Evolutionary conservation across 2,797 vertebrate species (phyloP), one percentile per base, ranked within the genome.

Genomic region (Phylloscopus collybita): DNA sequence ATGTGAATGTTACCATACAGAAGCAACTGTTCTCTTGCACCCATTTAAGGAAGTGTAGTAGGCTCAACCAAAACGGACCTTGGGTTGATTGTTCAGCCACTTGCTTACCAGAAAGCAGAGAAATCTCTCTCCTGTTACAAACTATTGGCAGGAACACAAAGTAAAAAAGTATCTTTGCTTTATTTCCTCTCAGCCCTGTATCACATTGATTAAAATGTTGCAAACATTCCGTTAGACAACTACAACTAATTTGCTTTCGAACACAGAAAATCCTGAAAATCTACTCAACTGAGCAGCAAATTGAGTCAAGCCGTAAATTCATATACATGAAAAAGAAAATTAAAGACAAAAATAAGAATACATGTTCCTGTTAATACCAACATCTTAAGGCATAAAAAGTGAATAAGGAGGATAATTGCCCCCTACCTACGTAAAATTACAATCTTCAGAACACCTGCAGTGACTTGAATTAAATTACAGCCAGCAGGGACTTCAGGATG

Each of bases 381-480:
- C 0, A 0, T 81, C 59, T 34, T 92, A 85, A 89, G 34, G 57
- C 25, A 76, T 56, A 60, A 86, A 53, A 79, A 44, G 21, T 45
- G 29, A 71, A 62, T 25, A 36, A 81, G 22, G 18, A 78, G 13
- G 61, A 75, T 57, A 45, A 84, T 61, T 72, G 45, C 18, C 29
- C 45, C 19, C 27, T 21, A 20, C 9, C n/a, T 67, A 15, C n/a
- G 25, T 67, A 54, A 89, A 81, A 71, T 70, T 54, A 53, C 40
- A 70, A 32, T 66, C 47, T 62, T 66, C 44, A 86, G 42, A 93
- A 91, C 62, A 91, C 45, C 85, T 79, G 51, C 73, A 79, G 51
- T 70, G 44, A 71, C 56, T 44, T 79, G 45, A 91, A 82, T 88
- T 75, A 92, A 90, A 76, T 81, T 62, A 90, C 66, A 81, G 67